Percentiles rank a stretch among this genome's conserved stretches.
Conservation (phyloP, 2,888 invertebrate genomes). For the Andrena haemorrhoa region DNA sequence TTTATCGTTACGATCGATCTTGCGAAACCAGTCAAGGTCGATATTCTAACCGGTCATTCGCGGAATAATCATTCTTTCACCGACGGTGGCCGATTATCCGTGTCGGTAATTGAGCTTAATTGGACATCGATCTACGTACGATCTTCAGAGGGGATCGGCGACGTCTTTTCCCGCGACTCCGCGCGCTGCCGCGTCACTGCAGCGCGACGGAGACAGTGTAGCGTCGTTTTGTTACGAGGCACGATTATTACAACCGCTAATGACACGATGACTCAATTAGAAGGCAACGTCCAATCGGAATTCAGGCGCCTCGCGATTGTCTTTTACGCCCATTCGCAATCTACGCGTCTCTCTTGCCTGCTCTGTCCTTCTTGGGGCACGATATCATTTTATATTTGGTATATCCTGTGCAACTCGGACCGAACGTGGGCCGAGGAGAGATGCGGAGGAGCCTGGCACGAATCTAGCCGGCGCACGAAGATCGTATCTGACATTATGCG, state of each 20-base stretch:
- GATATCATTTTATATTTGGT: conserved; percentile 46
- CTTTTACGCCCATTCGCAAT: conserved; percentile 57
- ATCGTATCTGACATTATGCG: conserved; percentile 72
- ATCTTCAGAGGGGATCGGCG: conserved; percentile 30
- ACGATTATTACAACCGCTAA: conserved; percentile 65
- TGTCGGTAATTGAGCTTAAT: conserved; percentile 72
- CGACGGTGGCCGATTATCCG: conserved; percentile 67
- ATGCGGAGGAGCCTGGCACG: conserved; percentile 57
- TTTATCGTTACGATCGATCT: conserved; percentile 57
- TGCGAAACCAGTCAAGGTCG: conserved; percentile 69
- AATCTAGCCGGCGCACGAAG: conserved; percentile 59
- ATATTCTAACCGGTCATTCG: conserved; percentile 58
- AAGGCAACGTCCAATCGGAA: conserved; percentile 61
- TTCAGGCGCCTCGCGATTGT: conserved; percentile 68
- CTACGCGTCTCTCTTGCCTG: neutral
- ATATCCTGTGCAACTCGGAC: conserved; percentile 35
- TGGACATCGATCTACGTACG: conserved; percentile 71
- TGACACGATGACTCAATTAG: conserved; percentile 78
- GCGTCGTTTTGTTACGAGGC: conserved; percentile 30
- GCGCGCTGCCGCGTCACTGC: neutral
- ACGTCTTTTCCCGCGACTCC: conserved; percentile 33
- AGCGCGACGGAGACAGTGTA: conserved; percentile 12
- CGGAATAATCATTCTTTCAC: conserved; percentile 68
- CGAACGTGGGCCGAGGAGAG: conserved; percentile 51
- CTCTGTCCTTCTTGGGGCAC: conserved; percentile 1